Base-by-base conservation (phyloP, 2,113 vertebrate species). In the Etheostoma spectabile region DNA sequence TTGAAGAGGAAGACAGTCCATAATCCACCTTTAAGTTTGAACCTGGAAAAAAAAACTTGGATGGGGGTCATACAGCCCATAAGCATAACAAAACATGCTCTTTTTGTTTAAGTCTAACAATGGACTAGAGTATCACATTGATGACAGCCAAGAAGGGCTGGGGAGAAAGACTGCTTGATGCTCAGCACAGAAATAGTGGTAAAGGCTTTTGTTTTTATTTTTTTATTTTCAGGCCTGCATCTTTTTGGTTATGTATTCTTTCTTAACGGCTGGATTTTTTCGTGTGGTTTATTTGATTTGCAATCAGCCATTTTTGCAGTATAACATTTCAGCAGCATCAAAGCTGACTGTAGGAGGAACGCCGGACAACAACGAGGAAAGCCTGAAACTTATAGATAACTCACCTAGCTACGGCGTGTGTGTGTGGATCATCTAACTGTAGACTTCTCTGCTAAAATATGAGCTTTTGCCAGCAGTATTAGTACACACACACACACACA, bases 11-110 rank as follows among this genome's bases (percentile, higher is more conserved):
- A 85, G 84, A 82, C 86, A 33, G 75, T 85, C 88, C 84, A 88
- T 90, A 81, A 89, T 83, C 77, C 89, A 92, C 88, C 77, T 91
- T 91, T 83, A 74, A 83, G 80, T 92, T 84, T 86, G 76, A 92
- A 84, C 84, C 89, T 75, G 79, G 84, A 96, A 72, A 76, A 70
- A 76, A 30, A 90, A 74, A 94, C 93, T 94, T 83, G 95, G 93
- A 93, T 90, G 95, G 96, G 96, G 94, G 89, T 95, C 72, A 53
- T 77, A 83, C 79, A 62, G 78, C 80, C 78, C 87, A 78, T 79
- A 96, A 95, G 79, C 95, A 95, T 95, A 95, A 96, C 94, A 94
- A 96, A 96, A 95, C 95, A 91, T 95, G 95, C 95, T 96, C 91
- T 94, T 57, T 85, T 87, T 95, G 57, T 83, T 93, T 68, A 55